These are phyloP conservation scores for Cotesia glomerata DNA, from an alignment of 1,140 invertebrate genomes.

Conservation along the genomic window DNA sequence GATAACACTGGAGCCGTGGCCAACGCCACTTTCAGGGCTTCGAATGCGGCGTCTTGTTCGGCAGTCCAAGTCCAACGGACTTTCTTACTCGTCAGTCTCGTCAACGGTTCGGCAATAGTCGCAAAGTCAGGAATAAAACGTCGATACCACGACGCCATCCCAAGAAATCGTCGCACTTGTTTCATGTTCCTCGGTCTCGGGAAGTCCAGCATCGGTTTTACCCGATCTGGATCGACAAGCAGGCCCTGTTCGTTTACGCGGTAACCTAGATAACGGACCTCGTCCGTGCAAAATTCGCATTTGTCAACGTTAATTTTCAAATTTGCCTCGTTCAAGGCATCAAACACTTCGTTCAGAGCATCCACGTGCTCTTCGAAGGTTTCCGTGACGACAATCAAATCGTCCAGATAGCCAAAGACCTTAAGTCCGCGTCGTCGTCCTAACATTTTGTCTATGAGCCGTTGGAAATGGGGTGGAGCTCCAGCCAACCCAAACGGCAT, in stretches of 20 bases:
- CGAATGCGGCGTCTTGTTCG: constrained; percentile 18
- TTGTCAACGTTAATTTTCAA: background rate
- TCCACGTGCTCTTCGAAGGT: too few species aligned
- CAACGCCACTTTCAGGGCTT: constrained; percentile 29
- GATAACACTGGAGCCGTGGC: background rate
- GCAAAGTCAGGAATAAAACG: constrained; percentile 40
- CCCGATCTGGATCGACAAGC: background rate
- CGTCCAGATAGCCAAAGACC: too few species aligned
- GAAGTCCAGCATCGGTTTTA: background rate
- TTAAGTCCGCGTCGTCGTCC: too few species aligned
- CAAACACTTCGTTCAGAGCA: too few species aligned
- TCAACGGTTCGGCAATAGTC: too few species aligned
- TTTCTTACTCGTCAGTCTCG: constrained; percentile 44
- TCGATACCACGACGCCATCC: too few species aligned
- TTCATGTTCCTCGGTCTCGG: background rate
- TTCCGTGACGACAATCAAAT: too few species aligned
- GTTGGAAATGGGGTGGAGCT: too few species aligned
- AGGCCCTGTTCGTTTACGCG: background rate
- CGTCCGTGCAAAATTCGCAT: background rate
- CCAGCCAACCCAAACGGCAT: too few species aligned
- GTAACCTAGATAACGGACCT: background rate
- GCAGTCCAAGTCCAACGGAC: constrained; percentile 40
- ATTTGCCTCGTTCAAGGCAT: background rate
- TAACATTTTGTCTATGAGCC: too few species aligned
- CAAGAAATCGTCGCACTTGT: too few species aligned